Conservation (phyloP, 2,888 invertebrate species). For the Xylota sylvarum region DNA sequence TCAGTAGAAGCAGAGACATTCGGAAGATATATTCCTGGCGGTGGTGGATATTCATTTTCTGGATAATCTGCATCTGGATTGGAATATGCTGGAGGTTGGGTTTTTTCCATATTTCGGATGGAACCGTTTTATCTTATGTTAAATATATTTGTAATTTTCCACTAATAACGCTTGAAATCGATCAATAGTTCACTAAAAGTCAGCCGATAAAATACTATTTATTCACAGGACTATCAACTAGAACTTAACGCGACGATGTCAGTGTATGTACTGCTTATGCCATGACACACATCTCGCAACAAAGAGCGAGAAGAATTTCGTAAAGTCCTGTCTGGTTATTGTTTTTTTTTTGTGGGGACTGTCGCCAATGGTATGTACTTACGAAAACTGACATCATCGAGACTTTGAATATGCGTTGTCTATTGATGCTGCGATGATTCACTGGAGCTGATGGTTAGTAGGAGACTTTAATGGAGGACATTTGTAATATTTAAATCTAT, state of each 20-base stretch:
- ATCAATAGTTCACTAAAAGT: too few relatives aligned
- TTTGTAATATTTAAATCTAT: neutral
- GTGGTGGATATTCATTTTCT: neutral
- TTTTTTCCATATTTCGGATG: neutral
- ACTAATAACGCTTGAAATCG: too few relatives aligned
- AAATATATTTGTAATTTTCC: neutral
- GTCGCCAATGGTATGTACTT: neutral
- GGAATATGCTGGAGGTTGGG: neutral
- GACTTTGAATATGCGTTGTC: neutral
- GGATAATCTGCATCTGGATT: neutral
- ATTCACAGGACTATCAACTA: neutral
- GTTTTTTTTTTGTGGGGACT: neutral
- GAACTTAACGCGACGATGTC: neutral
- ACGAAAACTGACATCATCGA: neutral
- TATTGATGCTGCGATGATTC: neutral
- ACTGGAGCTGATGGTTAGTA: neutral
- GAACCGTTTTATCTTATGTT: neutral
- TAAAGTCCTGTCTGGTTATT: neutral
- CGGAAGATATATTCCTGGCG: neutral
- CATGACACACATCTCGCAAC: neutral
- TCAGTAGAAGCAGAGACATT: neutral
- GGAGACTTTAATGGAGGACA: neutral
- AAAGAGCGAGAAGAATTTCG: neutral
- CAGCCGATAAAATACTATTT: too few relatives aligned
- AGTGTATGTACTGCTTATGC: neutral